Evolutionary conservation across 2,113 vertebrate species (phyloP).

Genomic region (Himantopus leucocephalus): DNA sequence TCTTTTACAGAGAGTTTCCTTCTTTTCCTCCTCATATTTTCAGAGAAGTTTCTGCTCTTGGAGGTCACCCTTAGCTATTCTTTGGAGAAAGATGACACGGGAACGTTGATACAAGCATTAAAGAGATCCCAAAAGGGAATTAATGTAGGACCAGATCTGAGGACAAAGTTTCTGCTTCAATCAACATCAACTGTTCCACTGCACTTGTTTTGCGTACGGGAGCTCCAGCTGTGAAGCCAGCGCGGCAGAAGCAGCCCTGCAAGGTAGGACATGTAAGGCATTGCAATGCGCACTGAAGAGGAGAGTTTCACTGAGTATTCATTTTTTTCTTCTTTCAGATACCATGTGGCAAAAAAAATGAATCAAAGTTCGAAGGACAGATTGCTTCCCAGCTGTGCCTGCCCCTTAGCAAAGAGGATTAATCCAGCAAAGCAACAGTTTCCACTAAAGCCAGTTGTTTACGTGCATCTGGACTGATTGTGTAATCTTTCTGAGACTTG

Average conservation of each 20-base stretch:
- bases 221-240: neutral
- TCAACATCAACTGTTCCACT: neutral
- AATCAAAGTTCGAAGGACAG: neutral
- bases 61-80: neutral
- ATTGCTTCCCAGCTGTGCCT: neutral
- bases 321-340: neutral
- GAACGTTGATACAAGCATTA: neutral
- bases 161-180: neutral
- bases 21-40: neutral
- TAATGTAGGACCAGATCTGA: neutral
- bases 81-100: neutral
- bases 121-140: neutral
- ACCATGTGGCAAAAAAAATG: neutral
- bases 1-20: neutral
- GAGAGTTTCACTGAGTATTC: fast-evolving
- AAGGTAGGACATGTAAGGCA: neutral
- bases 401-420: neutral
- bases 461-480: no score
- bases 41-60: neutral
- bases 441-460: neutral
- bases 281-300: neutral
- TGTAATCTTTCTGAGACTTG: neutral
- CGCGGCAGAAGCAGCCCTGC: neutral
- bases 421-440: neutral
- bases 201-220: neutral